Evolutionary conservation across 2,888 invertebrate species (phyloP), one percentile per base, ranked within the genome.

Genomic region (Cecidostiba fungosa): DNA sequence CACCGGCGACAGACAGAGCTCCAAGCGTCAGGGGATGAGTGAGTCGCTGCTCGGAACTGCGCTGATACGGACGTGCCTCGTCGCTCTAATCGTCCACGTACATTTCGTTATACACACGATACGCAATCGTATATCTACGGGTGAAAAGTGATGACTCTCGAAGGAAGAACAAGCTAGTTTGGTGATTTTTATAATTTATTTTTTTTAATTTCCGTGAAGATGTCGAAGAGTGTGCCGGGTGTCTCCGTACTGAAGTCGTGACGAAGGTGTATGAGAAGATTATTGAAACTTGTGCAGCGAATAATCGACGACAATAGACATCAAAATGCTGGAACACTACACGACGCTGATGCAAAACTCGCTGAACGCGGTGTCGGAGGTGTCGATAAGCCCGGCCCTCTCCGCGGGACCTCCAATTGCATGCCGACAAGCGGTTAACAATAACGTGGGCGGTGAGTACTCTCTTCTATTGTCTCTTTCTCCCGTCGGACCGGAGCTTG

Each of bases 381-480:
- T 90, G 69, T 89, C 79, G n/a, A 70, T 84, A 77, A 69, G 87
- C 36, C 89, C 90, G 78, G 84, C 90, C 3, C 66, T 59, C 89
- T 89, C 77, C 80, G 88, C 43, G 77, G 89, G 70, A 88, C 90
- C 43, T 83, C 90, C 54, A 89, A 90, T 69, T 76, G 88, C 90
- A 0, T 92, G 92, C 83, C 90, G 91, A 23, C 89, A 90, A 8
- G 80, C 89, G 12, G 89, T 89, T 14, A 92, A 92, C 82, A 92
- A 92, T 86, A 92, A 92, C 74, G 90, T 92, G 59, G 90, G 90
- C 54, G 92, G 92, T 92, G 77, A 88, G 88, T 84, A 8, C 39
- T 39, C 39, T 39, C 12, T 39, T 10, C 10, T 12, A 10, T 10
- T 12, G 39, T 32, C 2, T 32, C 32, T 32, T 1, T 14, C 26